These are phyloP conservation scores for Erythrolamprus reginae DNA, from an alignment of 2,113 vertebrate species.

Conservation along the genomic window DNA sequence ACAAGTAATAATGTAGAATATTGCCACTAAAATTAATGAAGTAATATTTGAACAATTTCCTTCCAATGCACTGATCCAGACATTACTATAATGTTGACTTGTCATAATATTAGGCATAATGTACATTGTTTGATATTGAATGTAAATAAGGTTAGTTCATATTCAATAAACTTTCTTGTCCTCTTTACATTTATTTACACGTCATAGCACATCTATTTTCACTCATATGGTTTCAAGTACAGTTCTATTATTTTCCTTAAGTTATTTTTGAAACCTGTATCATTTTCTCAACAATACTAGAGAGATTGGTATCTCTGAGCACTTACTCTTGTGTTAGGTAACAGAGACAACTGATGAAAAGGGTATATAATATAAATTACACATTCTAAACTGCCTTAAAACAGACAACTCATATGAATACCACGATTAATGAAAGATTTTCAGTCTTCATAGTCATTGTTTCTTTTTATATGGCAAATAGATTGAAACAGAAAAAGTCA, in stretches of 20 bases:
- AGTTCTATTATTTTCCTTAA: not conserved
- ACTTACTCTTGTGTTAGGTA: not conserved
- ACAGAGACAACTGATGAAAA: not conserved
- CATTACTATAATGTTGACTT: not conserved
- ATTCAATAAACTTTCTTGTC: slow-evolving; percentile 13
- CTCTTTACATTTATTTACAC: slow-evolving; percentile 1
- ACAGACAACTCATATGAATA: not conserved
- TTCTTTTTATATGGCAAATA: not conserved
- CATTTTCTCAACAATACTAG: not conserved
- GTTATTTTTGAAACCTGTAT: not conserved
- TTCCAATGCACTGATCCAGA: slow-evolving; percentile 21
- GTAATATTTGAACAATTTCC: slow-evolving; percentile 9
- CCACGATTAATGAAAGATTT: not conserved
- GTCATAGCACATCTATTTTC: slow-evolving; percentile 13
- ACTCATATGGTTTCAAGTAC: not conserved
- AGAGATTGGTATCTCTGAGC: not conserved
- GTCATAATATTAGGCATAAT: slow-evolving; percentile 14
- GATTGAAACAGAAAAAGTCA: not conserved
- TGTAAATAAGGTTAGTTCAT: not conserved
- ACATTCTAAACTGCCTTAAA: not conserved
- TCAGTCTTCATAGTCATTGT: not conserved
- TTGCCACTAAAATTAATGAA: slow-evolving; percentile 32
- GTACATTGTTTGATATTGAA: slow-evolving; percentile 24
- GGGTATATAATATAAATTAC: not conserved
- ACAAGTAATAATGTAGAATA: not conserved